Conservation (phyloP, 1,140 invertebrate genomes). For the Zaprionus camerounensis region DNA sequence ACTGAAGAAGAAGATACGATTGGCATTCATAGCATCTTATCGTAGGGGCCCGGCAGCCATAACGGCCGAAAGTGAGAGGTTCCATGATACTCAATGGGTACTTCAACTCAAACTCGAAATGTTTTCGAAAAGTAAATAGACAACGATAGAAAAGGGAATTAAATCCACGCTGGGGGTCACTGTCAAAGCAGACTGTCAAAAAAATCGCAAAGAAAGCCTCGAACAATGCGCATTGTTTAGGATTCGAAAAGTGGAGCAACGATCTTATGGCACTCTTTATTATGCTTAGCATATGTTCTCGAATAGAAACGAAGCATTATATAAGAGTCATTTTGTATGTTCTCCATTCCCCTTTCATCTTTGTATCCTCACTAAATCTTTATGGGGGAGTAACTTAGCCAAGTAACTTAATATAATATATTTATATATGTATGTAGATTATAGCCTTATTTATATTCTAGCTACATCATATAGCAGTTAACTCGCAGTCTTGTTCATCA, state of each 20-base stretch:
- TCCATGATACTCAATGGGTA: slow-evolving; percentile 1
- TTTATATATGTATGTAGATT: neutral
- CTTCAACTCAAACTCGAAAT: neutral
- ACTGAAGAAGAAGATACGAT: slow-evolving; percentile 44
- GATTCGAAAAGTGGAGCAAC: neutral
- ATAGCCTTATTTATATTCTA: neutral
- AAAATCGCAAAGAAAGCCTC: neutral
- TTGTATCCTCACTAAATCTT: neutral
- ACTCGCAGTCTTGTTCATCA: neutral
- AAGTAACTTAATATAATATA: neutral
- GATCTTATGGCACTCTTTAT: neutral
- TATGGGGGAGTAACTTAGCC: neutral
- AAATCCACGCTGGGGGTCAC: slow-evolving; percentile 5
- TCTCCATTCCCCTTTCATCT: neutral
- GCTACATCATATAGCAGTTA: neutral
- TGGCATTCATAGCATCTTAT: slow-evolving; percentile 29
- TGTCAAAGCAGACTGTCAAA: slow-evolving; percentile 7
- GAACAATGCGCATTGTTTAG: neutral
- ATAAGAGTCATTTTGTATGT: neutral
- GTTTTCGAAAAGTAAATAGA: slow-evolving; percentile 8
- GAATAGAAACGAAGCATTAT: neutral
- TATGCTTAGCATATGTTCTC: neutral
- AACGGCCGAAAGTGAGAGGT: slow-evolving; percentile 48
- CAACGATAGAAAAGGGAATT: slow-evolving; percentile 2
- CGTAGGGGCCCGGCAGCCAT: slow-evolving; percentile 10